Base-by-base conservation (phyloP, 2,113 vertebrate species). In the Lontra canadensis region DNA sequence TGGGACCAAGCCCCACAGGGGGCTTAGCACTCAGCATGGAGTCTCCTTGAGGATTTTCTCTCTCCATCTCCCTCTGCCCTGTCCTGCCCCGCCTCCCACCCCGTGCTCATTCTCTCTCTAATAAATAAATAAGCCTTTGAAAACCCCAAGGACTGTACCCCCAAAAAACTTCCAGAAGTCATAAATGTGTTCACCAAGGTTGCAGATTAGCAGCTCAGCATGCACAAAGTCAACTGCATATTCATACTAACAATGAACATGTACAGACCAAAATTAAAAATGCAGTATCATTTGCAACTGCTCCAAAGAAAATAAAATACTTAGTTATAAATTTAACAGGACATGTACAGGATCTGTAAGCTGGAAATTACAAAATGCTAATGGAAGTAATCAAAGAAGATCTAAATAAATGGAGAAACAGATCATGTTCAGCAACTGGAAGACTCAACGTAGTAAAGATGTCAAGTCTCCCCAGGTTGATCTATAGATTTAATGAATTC, bases 241-340 rank as follows among this genome's bases (percentile, higher is more conserved):
- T 91, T 55, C 57, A 80, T 12, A 88, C 25, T 49, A 88, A 91
- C 15, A 59, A 55, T 49, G n/a, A 74, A 73, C 15, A 84, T 7
- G 5, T 15, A 69, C 17, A 88, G 65, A 26, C 15, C 71, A 80
- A 67, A 76, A 96, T 91, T 84, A 73, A 61, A 73, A 26, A 69
- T 20, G 61, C 12, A 79, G 12, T 23, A 74, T n/a, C 76, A 71
- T 44, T 91, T 82, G 52, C 25, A 74, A 49, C 11, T 42, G 34
- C 31, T 83, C 39, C 79, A 71, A 90, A 74, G 49, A 59, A 84
- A 96, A 96, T 79, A 81, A 57, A 94, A 88, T 7, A 89, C 49
- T 31, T 65, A 63, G 7, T 61, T 65, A 26, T 85, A 61, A 80
- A 80, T 34, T 89, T 80, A 59, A 79, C 29, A 88, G 79, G 15